phyloP scores from a whole-genome alignment of 2,888 invertebrate species.

The Allophyes oxyacanthae region DNA sequence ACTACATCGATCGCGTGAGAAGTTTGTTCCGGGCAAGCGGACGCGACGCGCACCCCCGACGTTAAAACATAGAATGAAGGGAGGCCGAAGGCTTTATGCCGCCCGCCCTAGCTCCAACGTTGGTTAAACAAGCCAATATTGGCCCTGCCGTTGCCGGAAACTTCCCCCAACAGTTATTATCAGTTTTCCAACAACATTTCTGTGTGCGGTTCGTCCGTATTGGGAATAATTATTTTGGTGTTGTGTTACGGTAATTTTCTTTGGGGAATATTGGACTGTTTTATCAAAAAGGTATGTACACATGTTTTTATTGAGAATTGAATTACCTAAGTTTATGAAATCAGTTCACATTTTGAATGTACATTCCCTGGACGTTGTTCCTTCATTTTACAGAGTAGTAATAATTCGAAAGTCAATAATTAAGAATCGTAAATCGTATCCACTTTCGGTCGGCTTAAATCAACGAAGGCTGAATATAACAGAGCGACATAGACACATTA shows the following conservation, averaged over 20 bases:
- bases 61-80: slow-evolving; percentile 65
- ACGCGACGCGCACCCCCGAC: slow-evolving; percentile 72
- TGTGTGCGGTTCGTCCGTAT: slow-evolving; percentile 24
- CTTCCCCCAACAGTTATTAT: slow-evolving; percentile 45
- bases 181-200: slow-evolving; percentile 42
- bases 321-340: too few species aligned
- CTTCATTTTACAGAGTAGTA: too few species aligned
- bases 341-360: too few species aligned
- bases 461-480: too few species aligned
- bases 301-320: neutral
- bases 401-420: too few species aligned
- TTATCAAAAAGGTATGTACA: neutral
- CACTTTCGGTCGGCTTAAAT: too few species aligned
- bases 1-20: slow-evolving; percentile 55
- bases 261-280: neutral
- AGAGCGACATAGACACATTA: too few species aligned
- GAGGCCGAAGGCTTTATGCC: slow-evolving; percentile 57
- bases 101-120: slow-evolving; percentile 62
- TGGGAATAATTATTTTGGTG: slow-evolving; percentile 15
- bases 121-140: slow-evolving; percentile 33
- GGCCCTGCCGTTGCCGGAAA: slow-evolving; percentile 37
- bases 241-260: slow-evolving; percentile 16
- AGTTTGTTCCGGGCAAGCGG: slow-evolving; percentile 57
- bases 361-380: too few species aligned
- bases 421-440: too few species aligned